Percentiles rank a stretch among this genome's conserved stretches.
Conservation (phyloP, 2,888 invertebrate genomes). For the Machimus rusticus region DNA sequence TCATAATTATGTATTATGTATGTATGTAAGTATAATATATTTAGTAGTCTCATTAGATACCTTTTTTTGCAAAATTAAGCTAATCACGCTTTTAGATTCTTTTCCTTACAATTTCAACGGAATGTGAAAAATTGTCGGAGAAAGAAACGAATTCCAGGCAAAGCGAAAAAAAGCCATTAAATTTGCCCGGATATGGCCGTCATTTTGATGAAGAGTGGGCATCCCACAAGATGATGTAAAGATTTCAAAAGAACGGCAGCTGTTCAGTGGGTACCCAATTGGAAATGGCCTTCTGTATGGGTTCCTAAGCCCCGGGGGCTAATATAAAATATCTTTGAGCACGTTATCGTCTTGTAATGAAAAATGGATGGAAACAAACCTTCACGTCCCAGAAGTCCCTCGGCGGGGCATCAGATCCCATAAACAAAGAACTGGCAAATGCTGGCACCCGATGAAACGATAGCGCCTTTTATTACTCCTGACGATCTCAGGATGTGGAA, state of each 20-base stretch:
- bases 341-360: constrained; percentile 31
- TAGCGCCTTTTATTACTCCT: background rate
- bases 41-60: background rate
- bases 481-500: background rate
- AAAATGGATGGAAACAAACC: constrained; percentile 32
- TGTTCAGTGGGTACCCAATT: constrained; percentile 14
- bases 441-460: constrained; percentile 25
- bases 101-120: background rate
- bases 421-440: constrained; percentile 14
- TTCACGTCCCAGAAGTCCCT: background rate
- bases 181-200: background rate
- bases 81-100: background rate
- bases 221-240: background rate
- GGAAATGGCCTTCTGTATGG: background rate
- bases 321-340: constrained; percentile 29
- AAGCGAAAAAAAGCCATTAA: background rate
- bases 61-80: background rate
- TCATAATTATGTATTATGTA: too few relatives aligned
- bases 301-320: background rate
- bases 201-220: background rate
- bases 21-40: background rate
- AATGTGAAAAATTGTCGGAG: background rate
- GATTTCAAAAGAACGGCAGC: background rate
- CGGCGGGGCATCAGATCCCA: background rate
- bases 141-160: background rate